Evolutionary conservation across 1,140 invertebrate species (phyloP).

Genomic region (Calliopsis andreniformis): DNA sequence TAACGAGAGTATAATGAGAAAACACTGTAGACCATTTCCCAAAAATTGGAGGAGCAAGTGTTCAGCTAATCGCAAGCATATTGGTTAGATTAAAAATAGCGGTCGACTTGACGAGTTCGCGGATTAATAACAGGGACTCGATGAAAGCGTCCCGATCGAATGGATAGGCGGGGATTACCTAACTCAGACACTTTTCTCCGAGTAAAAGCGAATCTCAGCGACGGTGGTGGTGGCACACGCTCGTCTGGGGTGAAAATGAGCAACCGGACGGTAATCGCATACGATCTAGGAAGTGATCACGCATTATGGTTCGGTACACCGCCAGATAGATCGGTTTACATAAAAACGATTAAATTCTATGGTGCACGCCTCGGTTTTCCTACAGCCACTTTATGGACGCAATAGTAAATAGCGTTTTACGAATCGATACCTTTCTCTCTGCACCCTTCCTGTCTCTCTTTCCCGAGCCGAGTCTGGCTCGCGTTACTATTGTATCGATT

Average conservation of each 20-base stretch:
- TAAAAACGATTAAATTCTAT: conserved; percentile 53
- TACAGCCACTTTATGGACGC: conserved; percentile 27
- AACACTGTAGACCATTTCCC: too few species aligned
- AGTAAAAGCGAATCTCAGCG: conserved; percentile 47
- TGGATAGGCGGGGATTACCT: conserved; percentile 32
- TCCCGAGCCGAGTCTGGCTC: background rate
- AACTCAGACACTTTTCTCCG: conserved; percentile 44
- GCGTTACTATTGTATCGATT: conserved; percentile 43
- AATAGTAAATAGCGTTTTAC: conserved; percentile 47
- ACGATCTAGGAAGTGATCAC: conserved; percentile 64
- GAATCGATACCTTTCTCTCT: conserved; percentile 34
- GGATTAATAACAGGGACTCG: background rate
- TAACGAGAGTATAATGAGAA: too few species aligned
- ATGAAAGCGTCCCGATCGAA: conserved; percentile 46
- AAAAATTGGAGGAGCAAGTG: too few species aligned
- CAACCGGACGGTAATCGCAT: conserved; percentile 57
- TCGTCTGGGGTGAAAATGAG: conserved; percentile 46
- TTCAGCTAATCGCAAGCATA: background rate
- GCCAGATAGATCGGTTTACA: conserved; percentile 51
- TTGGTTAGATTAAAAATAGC: background rate
- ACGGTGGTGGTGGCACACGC: background rate
- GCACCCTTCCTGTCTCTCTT: background rate
- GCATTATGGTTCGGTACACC: conserved; percentile 54
- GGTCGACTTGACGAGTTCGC: background rate
- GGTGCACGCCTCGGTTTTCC: conserved; percentile 17